Evolutionary conservation across 1,140 invertebrate genomes (phyloP), one percentile per base, ranked within the genome.

Genomic region (Gyrodactylus salaris): DNA sequence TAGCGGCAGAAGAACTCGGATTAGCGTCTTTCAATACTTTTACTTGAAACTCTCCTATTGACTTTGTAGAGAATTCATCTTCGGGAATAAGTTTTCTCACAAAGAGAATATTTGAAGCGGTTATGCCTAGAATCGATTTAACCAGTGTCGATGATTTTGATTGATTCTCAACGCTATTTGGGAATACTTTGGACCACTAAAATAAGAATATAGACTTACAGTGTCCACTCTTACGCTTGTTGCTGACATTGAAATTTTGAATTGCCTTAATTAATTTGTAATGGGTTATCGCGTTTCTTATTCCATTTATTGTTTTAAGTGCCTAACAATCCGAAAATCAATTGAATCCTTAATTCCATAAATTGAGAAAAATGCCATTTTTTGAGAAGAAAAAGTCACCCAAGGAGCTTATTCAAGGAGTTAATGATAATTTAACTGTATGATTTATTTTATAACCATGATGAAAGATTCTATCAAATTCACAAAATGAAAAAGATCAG

Each of bases 71-170:
- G 78, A 79, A 81, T 27, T 79, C 78, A 76, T 78, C 75, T 75
- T 82, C 81, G 69, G 81, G 81, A 75, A 82, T 81, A 69, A 82
- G 80, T 27, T 78, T 78, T 76, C 81, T 77, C 2, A 82, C 73
- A 75, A 82, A 82, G 1, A 79, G 78, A 74, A 82, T 79, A 27
- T 80, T 81, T 2, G 81, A 82, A n/a, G 82, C 76, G 20, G 81
- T 77, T 19, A 82, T 78, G 72, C 80, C 81, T 1, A 82, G 75
- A n/a, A 82, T 74, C 74, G 80, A 81, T 74, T 82, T 82, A 2
- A 82, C 79, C 78, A 82, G 82, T 71, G 80, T 73, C 19, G 77
- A 75, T 24, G 81, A 82, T 74, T 81, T 78, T 34, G 77, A 76
- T 74, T 80, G 77, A 73, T 78, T 80, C 19, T 78, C 75, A 76